These are phyloP conservation scores for Melanocharis versteri DNA, from an alignment of 2,113 vertebrate species.

Conservation along the genomic window DNA sequence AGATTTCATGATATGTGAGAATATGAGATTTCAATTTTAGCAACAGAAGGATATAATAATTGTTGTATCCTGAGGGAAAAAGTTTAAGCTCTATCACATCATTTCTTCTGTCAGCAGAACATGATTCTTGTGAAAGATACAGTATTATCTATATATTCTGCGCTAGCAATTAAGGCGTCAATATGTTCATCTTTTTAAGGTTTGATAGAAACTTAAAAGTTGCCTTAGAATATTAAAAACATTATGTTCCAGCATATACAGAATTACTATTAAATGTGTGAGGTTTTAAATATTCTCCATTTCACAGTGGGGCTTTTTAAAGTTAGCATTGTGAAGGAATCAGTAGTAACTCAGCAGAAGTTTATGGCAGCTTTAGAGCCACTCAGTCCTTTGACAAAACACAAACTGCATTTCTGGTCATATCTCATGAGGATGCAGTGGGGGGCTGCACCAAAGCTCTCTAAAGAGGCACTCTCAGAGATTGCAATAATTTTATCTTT, in stretches of 20 bases:
- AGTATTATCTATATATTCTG: background rate
- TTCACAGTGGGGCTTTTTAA: background rate
- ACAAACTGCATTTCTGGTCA: background rate
- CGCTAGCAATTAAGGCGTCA: constrained; percentile 3
- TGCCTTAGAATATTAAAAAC: background rate
- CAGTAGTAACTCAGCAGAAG: background rate
- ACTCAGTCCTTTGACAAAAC: background rate
- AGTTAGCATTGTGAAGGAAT: background rate
- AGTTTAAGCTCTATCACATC: background rate
- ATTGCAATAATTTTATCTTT: background rate
- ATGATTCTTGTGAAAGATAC: background rate
- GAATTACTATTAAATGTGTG: background rate
- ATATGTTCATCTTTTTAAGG: background rate
- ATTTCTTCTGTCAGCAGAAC: background rate
- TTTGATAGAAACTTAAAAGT: background rate
- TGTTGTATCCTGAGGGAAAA: background rate
- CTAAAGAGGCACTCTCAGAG: background rate
- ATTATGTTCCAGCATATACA: background rate
- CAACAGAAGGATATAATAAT: background rate
- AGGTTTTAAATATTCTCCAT: background rate
- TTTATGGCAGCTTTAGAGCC: background rate
- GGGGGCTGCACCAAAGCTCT: background rate
- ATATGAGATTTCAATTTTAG: background rate
- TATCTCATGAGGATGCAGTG: background rate
- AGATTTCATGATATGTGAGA: background rate